phyloP scores from a whole-genome alignment of 2,888 invertebrate species.

The Erpobdella octoculata region DNA sequence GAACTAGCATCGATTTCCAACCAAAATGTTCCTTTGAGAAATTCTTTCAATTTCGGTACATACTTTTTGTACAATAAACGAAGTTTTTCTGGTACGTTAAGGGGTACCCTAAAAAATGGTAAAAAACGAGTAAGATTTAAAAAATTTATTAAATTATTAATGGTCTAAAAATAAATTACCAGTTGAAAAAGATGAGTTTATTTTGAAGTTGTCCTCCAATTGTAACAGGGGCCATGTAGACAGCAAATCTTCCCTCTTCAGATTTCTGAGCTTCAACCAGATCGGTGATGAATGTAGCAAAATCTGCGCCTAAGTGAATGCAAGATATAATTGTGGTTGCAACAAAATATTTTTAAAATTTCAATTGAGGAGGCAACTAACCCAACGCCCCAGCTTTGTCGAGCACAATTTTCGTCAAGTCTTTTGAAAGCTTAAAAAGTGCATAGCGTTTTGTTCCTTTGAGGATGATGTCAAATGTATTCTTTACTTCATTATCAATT shows the following conservation, averaged over 20 bases:
- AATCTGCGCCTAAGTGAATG: not conserved
- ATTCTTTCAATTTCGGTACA: not conserved
- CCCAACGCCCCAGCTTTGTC: not conserved
- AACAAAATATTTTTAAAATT: not conserved
- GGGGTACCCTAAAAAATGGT: not conserved
- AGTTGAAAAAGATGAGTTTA: not conserved
- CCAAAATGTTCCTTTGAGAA: not conserved
- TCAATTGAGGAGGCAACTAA: not conserved
- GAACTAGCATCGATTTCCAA: not conserved
- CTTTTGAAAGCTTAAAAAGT: not conserved
- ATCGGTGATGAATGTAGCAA: not conserved
- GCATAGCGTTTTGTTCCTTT: not conserved
- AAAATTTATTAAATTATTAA: not conserved
- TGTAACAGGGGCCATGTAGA: not conserved
- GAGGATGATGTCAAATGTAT: not conserved
- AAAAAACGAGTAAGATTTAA: no score
- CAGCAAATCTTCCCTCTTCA: not conserved
- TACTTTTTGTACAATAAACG: not conserved
- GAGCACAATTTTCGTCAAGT: not conserved
- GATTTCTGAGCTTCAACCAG: not conserved
- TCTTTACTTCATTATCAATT: not conserved
- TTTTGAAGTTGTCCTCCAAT: not conserved
- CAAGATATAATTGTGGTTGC: not conserved
- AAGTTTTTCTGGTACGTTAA: not conserved
- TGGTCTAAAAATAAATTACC: not conserved